A percentile compares a stretch with the other conserved stretches of the same genome.
These are phyloP conservation scores for Varanus salvator DNA, from an alignment of 2,113 vertebrate genomes.

Conservation along the genomic window DNA sequence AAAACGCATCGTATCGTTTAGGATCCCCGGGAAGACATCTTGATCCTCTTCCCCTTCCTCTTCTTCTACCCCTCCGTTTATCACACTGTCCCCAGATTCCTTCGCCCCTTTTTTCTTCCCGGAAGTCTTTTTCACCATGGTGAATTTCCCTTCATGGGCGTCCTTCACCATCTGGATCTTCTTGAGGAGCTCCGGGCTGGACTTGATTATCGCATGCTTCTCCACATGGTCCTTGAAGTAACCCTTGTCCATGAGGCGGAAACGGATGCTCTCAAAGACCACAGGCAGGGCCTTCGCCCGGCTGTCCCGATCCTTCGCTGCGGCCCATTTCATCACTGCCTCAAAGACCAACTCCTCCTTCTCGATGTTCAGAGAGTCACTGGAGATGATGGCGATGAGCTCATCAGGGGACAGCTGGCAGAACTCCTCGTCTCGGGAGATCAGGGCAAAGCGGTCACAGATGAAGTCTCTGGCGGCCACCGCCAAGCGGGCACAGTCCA, in stretches of 20 bases:
- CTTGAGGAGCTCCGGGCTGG: conserved; percentile 84
- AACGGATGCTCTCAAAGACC: conserved; percentile 91
- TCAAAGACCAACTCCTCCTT: conserved; percentile 92
- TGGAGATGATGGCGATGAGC: conserved; percentile 89
- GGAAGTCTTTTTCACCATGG: conserved; percentile 81
- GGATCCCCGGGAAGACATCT: conserved; percentile 84
- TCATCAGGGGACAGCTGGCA: conserved; percentile 87
- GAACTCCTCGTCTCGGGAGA: conserved; percentile 90
- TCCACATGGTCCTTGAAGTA: conserved; percentile 90
- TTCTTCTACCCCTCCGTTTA: conserved; percentile 65
- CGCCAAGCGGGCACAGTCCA: conserved; percentile 93
- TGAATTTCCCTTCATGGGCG: conserved; percentile 86
- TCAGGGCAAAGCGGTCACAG: conserved; percentile 88
- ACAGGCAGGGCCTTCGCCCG: conserved; percentile 83
- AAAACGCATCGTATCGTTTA: conserved; percentile 94
- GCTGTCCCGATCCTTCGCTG: conserved; percentile 75
- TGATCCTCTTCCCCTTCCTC: conserved; percentile 67
- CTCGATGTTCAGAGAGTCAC: conserved; percentile 89
- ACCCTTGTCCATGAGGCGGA: conserved; percentile 84
- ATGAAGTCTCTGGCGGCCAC: conserved; percentile 91
- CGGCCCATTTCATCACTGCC: conserved; percentile 89
- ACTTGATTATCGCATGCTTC: conserved; percentile 82
- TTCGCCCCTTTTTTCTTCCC: conserved; percentile 70
- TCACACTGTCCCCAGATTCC: conserved; percentile 42
- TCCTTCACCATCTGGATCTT: conserved; percentile 93